These are phyloP conservation scores for Babyrousa celebensis DNA, from an alignment of 2,797 vertebrate species.

Conservation along the genomic window DNA sequence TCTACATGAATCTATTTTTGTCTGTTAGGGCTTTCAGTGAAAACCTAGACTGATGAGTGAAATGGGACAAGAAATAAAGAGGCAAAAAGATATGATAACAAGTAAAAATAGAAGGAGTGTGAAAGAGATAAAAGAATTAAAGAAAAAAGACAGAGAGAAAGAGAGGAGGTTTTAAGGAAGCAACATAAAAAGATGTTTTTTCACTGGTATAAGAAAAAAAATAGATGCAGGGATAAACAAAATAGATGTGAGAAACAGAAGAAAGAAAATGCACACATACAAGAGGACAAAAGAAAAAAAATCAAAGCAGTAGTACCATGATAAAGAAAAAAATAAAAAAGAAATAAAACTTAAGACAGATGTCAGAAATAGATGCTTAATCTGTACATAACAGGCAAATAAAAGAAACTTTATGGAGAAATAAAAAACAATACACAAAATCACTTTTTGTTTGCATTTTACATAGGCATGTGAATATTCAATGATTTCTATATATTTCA, in stretches of 20 bases:
- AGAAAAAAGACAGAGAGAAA: slow-evolving; percentile 63
- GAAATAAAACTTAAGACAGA: slow-evolving; percentile 49
- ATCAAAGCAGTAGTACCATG: slow-evolving; percentile 16
- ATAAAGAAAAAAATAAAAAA: slow-evolving; percentile 60
- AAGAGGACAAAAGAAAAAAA: slow-evolving; percentile 61
- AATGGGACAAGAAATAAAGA: slow-evolving; percentile 33
- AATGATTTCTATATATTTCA: neutral
- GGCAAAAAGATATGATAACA: slow-evolving; percentile 39
- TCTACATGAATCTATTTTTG: neutral
- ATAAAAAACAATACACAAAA: neutral
- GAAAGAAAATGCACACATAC: slow-evolving; percentile 53
- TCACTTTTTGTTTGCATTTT: slow-evolving; percentile 22
- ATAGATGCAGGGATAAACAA: slow-evolving; percentile 43
- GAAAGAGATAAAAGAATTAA: slow-evolving; percentile 62
- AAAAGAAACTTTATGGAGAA: slow-evolving; percentile 44
- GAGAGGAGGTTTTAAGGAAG: slow-evolving; percentile 41
- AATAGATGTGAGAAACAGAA: slow-evolving; percentile 60
- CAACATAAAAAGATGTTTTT: slow-evolving; percentile 35
- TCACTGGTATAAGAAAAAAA: slow-evolving; percentile 52
- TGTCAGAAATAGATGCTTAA: slow-evolving; percentile 36
- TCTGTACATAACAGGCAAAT: slow-evolving; percentile 13
- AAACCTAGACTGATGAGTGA: neutral
- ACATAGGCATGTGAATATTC: neutral
- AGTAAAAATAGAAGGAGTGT: slow-evolving; percentile 7
- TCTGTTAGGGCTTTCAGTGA: slow-evolving; percentile 10